Evolutionary conservation across 2,888 invertebrate species (phyloP), one percentile per base, ranked within the genome.

Genomic region (Abscondita cerata): DNA sequence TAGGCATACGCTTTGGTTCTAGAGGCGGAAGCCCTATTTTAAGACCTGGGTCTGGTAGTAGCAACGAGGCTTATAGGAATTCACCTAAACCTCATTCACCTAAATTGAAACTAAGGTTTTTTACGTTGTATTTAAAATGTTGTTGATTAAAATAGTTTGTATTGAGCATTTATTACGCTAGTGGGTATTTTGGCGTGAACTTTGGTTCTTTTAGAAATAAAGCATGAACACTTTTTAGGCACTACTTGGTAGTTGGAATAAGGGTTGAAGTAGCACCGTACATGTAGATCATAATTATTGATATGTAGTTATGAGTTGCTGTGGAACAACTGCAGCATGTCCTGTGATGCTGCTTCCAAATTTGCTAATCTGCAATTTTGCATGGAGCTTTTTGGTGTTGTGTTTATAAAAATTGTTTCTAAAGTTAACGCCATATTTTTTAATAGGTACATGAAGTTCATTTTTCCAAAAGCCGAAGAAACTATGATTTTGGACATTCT

Each of bases 391-490:
- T 25, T 25, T 6, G 25, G 6, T 25, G 25, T 25, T 44, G 19
- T 16, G 11, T 13, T 16, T 2, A 15, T 16, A 3, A 15, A 73
- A 62, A 40, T 59, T 56, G 12, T n/a, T n/a, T n/a, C n/a, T n/a
- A n/a, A n/a, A n/a, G n/a, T n/a, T n/a, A n/a, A n/a, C n/a, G n/a
- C n/a, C n/a, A n/a, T n/a, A 64, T 69, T 66, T 64, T 72, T 76
- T 79, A 80, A 55, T 82, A 95, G 95, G 83, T 95, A 95, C 80
- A 85, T 96, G 82, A 96, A 95, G 81, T 93, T 91, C 73, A 88
- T 95, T 72, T 96, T 95, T 78, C 93, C 95, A 0, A 90, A 93
- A 80, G 95, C 92, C 0, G 95, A 96, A 73, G 95, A 95, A 78
- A 93, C 92, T 16, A 79, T 95, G 41, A 87, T 96, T 25, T 83